These are phyloP conservation scores for Caenorhabditis drosophilae DNA, from an alignment of 2,888 invertebrate species.

Conservation along the genomic window DNA sequence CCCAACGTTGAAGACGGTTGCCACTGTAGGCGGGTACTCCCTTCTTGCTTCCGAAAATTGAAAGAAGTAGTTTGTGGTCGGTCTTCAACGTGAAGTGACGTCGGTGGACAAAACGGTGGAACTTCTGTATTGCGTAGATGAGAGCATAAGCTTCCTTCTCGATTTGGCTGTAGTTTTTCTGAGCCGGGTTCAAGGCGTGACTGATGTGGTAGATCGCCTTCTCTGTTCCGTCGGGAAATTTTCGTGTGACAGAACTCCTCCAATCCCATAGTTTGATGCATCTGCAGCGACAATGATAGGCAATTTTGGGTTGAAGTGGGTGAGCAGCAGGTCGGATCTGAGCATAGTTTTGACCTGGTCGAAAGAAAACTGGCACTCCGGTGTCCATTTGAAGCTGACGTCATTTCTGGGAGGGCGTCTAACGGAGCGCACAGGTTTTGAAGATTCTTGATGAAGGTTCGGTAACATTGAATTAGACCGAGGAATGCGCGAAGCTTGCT, in stretches of 20 bases:
- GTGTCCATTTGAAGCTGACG: conserved; percentile 9
- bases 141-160: conserved; percentile 70
- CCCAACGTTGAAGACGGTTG: conserved; percentile 71
- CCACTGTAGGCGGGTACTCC: conserved; percentile 18
- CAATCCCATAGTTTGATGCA: conserved; percentile 43
- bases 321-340: conserved; percentile 8
- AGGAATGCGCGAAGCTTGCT: conserved; percentile 27
- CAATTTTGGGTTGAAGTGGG: conserved; percentile 35
- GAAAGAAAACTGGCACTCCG: conserved; percentile 9
- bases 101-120: conserved; percentile 70
- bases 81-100: conserved; percentile 68
- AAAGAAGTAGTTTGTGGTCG: conserved; percentile 72
- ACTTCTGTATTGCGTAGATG: conserved; percentile 69
- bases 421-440: conserved; percentile 13
- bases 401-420: conserved; percentile 10
- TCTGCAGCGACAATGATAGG: conserved; percentile 39
- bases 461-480: conserved; percentile 35
- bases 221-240: conserved; percentile 39
- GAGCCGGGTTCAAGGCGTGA: conserved; percentile 52
- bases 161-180: conserved; percentile 70
- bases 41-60: conserved; percentile 51
- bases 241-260: conserved; percentile 55
- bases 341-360: conserved; percentile 2
- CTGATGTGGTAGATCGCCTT: conserved; percentile 54
- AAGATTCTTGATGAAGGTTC: conserved; percentile 19